phyloP scores from a whole-genome alignment of 2,888 invertebrate species.

The Augochlorella aurata region DNA sequence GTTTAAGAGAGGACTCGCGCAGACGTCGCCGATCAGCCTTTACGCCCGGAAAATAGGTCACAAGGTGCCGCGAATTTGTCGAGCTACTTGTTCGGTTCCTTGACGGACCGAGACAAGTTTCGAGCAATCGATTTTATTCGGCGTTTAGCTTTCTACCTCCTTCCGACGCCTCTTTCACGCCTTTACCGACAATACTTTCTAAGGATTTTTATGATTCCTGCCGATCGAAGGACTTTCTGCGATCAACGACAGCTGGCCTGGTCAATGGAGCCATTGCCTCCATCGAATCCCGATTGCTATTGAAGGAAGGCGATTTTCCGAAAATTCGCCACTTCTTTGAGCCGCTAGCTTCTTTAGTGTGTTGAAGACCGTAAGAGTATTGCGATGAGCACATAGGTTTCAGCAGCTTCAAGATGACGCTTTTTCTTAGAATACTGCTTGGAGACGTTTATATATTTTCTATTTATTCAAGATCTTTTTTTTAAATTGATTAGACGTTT shows the following conservation, averaged over 20 bases:
- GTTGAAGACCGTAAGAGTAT: no score
- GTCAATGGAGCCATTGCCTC: not conserved
- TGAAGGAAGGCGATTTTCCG: not conserved
- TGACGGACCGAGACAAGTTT: not conserved
- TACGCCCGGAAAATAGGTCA: conserved; percentile 7
- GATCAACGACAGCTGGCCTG: not conserved
- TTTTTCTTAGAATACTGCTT: no score
- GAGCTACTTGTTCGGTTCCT: not conserved
- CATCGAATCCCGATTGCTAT: not conserved
- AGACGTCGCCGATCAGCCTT: not conserved
- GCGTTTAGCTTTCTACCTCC: not conserved
- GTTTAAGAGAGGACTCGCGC: not conserved
- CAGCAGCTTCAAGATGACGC: no score
- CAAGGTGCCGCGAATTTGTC: not conserved
- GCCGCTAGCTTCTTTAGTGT: no score
- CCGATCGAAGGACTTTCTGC: not conserved
- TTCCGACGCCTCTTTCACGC: not conserved
- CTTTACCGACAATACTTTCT: not conserved
- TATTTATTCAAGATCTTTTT: no score
- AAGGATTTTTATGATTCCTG: not conserved
- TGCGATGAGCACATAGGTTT: no score
- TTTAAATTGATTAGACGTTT: no score
- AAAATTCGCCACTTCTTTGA: no score
- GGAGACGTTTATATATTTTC: no score
- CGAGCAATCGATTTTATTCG: not conserved